A percentile compares a stretch with the other conserved stretches of the same genome.
Evolutionary conservation across 2,888 invertebrate genomes (phyloP).

Genomic region (Elaeidobius kamerunicus): DNA sequence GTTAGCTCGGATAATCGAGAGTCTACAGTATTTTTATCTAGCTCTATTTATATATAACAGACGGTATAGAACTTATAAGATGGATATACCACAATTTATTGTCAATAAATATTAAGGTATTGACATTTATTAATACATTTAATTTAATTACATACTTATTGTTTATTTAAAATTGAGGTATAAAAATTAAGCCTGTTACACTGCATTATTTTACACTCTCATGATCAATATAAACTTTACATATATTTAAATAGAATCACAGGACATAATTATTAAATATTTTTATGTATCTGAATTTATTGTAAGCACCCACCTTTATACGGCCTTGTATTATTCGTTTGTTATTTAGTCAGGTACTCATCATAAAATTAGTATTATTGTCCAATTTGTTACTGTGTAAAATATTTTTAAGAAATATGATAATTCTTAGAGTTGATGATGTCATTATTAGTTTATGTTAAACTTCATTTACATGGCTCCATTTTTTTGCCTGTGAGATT

Average conservation of each 20-base stretch:
- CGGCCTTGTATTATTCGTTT: constrained; percentile 1
- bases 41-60: too few relatives aligned
- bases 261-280: background rate
- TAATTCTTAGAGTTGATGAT: constrained; percentile 34
- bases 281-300: background rate
- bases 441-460: constrained; percentile 39
- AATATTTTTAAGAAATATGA: constrained; percentile 33
- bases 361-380: constrained; percentile 31
- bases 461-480: constrained; percentile 34
- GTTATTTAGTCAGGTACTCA: constrained; percentile 30
- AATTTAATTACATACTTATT: too few relatives aligned
- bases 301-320: background rate
- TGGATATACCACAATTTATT: too few relatives aligned
- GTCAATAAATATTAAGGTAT: too few relatives aligned
- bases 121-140: too few relatives aligned
- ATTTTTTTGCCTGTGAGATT: constrained; percentile 4
- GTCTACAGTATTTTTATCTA: too few relatives aligned
- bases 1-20: too few relatives aligned
- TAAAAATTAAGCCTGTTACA: too few relatives aligned
- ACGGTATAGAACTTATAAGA: too few relatives aligned
- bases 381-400: constrained; percentile 31
- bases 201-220: background rate
- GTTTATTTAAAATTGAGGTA: too few relatives aligned
- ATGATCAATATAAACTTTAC: background rate
- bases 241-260: background rate